Evolutionary conservation across 2,113 vertebrate genomes (phyloP), one percentile per base, ranked within the genome.

Genomic region (Capreolus pygargus): DNA sequence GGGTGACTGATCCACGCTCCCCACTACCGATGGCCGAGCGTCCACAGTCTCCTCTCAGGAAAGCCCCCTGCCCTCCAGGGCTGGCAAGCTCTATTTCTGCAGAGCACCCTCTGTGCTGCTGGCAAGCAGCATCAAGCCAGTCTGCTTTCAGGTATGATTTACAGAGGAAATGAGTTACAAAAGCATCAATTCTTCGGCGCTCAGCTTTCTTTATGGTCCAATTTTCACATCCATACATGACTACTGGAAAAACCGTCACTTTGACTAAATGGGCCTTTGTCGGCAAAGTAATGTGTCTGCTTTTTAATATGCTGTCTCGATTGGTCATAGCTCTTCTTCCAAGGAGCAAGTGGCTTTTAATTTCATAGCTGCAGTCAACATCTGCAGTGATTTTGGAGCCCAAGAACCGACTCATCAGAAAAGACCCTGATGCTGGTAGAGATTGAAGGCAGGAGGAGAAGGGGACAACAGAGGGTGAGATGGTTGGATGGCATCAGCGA

Each of bases 121-220:
- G 30, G 88, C 78, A 86, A 79, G 78, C 76, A 30, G 83, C 60
- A 47, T 6, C 45, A 54, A 3, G 91, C 86, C 21, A 8, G 55
- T 15, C 89, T 33, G 87, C 92, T 61, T 89, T 60, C 92, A 91
- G 96, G 90, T 82, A n/a, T 50, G 74, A 94, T 89, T 94, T 54
- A 95, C 27, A 86, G 91, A 95, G 95, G 89, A 97, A 89, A 16
- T 52, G 86, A 95, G 67, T 76, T 78, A 76, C 76, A 36, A 82
- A 88, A 36, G n/a, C 4, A 5, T 36, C 61, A 10, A 1, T 10
- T 19, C 16, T 67, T 67, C 16, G 2, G 64, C 2, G 2, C 64
- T 70, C 64, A 21, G 64, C 64, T 11, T 36, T 36, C 9, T 36
- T 70, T 21, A 36, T 6, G n/a, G 64, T n/a, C 17, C n/a, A 21